phyloP scores from a whole-genome alignment of 2,113 vertebrate genomes.

The Cyprinus carpio region DNA sequence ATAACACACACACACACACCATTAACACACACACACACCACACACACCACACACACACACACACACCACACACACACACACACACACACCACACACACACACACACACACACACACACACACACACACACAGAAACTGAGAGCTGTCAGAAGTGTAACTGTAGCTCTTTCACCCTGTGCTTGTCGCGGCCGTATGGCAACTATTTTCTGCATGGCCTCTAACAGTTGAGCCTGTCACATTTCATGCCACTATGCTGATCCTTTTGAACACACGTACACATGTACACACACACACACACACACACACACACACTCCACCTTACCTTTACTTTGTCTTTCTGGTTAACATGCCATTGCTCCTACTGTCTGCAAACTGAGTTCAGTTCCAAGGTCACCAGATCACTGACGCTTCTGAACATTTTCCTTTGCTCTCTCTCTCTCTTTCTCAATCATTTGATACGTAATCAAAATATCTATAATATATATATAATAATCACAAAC shows the following conservation, averaged over 20 bases:
- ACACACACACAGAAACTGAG: slow-evolving; percentile 35
- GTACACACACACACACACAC: background rate
- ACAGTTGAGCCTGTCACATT: slow-evolving; percentile 72
- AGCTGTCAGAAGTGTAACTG: slow-evolving; percentile 65
- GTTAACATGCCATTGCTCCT: slow-evolving; percentile 2
- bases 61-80: slow-evolving; percentile 16
- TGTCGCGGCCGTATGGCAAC: slow-evolving; percentile 68
- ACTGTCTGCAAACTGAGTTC: slow-evolving; percentile 15
- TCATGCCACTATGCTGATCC: slow-evolving; percentile 64
- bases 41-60: slow-evolving; percentile 19
- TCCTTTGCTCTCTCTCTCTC: slow-evolving; percentile 24
- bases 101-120: slow-evolving; percentile 25
- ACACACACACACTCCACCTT: slow-evolving; percentile 1
- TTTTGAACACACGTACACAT: slow-evolving; percentile 31
- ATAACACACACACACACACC: slow-evolving; percentile 20
- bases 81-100: slow-evolving; percentile 29
- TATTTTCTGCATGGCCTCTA: slow-evolving; percentile 70
- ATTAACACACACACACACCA: slow-evolving; percentile 18
- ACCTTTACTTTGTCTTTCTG: slow-evolving; percentile 17
- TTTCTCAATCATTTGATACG: background rate
- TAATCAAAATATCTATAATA: background rate
- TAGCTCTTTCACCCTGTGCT: slow-evolving; percentile 64
- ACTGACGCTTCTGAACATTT: slow-evolving; percentile 43
- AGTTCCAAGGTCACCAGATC: slow-evolving; percentile 61
- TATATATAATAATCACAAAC: too few species aligned